Conservation (phyloP, 1,140 invertebrate genomes). For the Bombus sibiricus region DNA sequence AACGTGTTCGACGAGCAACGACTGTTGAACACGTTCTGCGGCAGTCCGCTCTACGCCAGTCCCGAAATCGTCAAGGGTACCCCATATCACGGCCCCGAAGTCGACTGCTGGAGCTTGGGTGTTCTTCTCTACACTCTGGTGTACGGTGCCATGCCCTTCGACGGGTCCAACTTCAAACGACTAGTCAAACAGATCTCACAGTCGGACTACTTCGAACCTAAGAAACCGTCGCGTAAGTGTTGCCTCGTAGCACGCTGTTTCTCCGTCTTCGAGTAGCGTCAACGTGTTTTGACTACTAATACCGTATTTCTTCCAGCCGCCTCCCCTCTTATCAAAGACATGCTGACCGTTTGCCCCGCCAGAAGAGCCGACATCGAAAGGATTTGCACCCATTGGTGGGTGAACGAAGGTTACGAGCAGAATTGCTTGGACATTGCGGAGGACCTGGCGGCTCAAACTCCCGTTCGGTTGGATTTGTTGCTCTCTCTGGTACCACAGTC, state of each 20-base stretch:
- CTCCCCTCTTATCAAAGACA: conserved; percentile 95
- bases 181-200: conserved; percentile 98
- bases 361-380: conserved; percentile 96
- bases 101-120: conserved; percentile 97
- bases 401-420: conserved; percentile 93
- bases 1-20: conserved; percentile 97
- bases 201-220: conserved; percentile 98
- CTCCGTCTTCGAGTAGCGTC: too few species aligned
- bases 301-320: conserved; percentile 87
- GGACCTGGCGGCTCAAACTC: conserved; percentile 94
- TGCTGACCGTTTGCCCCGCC: conserved; percentile 95
- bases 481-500: conserved; percentile 90
- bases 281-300: too few species aligned
- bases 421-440: conserved; percentile 94
- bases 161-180: conserved; percentile 98
- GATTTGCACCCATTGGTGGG: conserved; percentile 97
- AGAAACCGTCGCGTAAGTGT: conserved; percentile 93
- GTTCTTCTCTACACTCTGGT: conserved; percentile 98
- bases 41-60: conserved; percentile 98
- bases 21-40: conserved; percentile 97
- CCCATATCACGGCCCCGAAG: conserved; percentile 98
- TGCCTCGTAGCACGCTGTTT: not conserved
- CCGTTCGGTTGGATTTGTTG: conserved; percentile 93
- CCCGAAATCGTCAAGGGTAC: conserved; percentile 99
- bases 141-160: conserved; percentile 99